Conservation (phyloP, 2,888 invertebrate genomes). For the Oscheius myriophilus region DNA sequence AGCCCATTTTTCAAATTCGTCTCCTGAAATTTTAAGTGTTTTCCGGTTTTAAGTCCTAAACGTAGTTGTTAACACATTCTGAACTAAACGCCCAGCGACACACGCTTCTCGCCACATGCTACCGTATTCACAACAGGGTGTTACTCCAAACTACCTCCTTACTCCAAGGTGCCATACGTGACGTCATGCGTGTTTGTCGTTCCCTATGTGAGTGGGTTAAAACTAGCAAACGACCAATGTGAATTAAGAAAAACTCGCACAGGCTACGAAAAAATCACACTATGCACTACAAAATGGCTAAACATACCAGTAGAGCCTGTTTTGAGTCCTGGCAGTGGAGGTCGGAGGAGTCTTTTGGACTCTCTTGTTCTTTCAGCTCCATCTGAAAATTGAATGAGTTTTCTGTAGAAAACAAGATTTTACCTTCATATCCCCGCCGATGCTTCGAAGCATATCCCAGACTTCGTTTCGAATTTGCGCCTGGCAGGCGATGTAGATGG, state of each 20-base stretch:
- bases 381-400: not conserved
- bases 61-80: too few relatives aligned
- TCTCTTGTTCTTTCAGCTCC: slow-evolving; percentile 10
- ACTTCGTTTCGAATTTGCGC: slow-evolving; percentile 52
- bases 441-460: slow-evolving; percentile 39
- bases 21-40: too few relatives aligned
- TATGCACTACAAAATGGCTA: too few relatives aligned
- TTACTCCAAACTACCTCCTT: not conserved
- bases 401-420: too few relatives aligned
- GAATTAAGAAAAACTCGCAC: not conserved
- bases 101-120: too few relatives aligned
- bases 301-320: slow-evolving; percentile 19
- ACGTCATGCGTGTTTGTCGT: slow-evolving; percentile 1
- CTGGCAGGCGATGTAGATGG: slow-evolving; percentile 64
- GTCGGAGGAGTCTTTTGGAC: not conserved
- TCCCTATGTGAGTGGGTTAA: slow-evolving; percentile 6
- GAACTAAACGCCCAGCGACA: too few relatives aligned
- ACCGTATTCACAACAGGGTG: not conserved
- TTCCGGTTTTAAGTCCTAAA: too few relatives aligned
- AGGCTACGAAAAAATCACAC: not conserved
- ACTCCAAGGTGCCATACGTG: slow-evolving; percentile 13
- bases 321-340: slow-evolving; percentile 19
- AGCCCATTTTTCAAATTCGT: too few relatives aligned
- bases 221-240: too few relatives aligned
- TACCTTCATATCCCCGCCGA: not conserved